Base-by-base conservation (phyloP, 2,888 invertebrate species). In the Yponomeuta malinellus region DNA sequence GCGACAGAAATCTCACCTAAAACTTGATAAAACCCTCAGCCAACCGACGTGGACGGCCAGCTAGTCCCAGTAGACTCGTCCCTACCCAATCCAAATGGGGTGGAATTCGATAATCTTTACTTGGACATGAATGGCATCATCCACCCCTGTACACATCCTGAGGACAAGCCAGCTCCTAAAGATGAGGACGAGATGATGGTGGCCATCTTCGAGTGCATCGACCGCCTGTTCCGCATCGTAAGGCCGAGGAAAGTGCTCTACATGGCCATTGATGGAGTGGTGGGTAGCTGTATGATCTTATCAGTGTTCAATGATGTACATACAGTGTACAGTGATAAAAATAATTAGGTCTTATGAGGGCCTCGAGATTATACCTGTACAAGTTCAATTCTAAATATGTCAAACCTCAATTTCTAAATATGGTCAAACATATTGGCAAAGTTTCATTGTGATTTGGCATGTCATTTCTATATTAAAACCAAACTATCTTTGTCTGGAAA, bases 171-270 rank as follows among this genome's bases (percentile, higher is more conserved):
- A 2, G 96, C 99, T 0, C 99, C 99, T 0, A 97, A 97, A 88
- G 97, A 98, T 91, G 99, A 99, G 86, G 99, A 99, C 81, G 99
- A 99, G 93, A 99, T 99, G 99, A 99, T 99, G 98, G 94, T 98
- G 69, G 97, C 98, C 68, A 99, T 99, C 82, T 99, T 99, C 85
- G 99, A 99, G 80, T 99, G 98, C 86, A 99, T 99, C 75, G 99
- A 99, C 88, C 93, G 99, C 73, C 93, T 99, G 73, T 97, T 99
- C 88, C 94, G 95, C 69, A 98, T 99, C 79, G 98, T 98, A 0
- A 93, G 98, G 75, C 99, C 99, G 0, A 93, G 98, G 78, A 98
- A 98, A 85, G 76, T 99, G 67, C 90, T 99, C 74, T 99, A 99
- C 87, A 99, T 99, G 99, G 99, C 99, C 71, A 99, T 99, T 86